phyloP scores from a whole-genome alignment of 2,888 invertebrate species.

The Cinara cedri region DNA sequence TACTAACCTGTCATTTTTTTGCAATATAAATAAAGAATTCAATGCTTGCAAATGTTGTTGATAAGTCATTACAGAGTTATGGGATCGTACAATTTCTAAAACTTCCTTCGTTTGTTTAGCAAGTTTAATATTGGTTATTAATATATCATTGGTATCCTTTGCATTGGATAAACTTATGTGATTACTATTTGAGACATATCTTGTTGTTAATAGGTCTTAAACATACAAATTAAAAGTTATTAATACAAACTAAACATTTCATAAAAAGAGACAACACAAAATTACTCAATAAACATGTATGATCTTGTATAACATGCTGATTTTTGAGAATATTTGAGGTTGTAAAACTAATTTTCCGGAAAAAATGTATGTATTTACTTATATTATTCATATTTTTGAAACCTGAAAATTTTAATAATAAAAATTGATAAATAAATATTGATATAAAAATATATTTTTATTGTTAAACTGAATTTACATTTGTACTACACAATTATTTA shows the following conservation, averaged over 20 bases:
- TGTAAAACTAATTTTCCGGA: not conserved
- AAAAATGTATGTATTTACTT: slow-evolving; percentile 1
- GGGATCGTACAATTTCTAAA: slow-evolving; percentile 65
- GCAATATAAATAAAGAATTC: slow-evolving; percentile 67
- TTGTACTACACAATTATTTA: no score
- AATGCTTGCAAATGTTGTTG: slow-evolving; percentile 69
- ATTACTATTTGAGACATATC: not conserved
- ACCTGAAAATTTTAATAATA: slow-evolving; percentile 1
- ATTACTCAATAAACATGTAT: not conserved
- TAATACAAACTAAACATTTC: not conserved
- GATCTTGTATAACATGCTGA: not conserved
- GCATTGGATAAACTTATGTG: not conserved
- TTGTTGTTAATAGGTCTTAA: not conserved
- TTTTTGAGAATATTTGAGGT: slow-evolving; percentile 10
- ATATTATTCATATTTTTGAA: slow-evolving; percentile 29
- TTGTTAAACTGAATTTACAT: no score
- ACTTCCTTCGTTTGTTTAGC: slow-evolving; percentile 64
- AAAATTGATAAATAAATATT: not conserved
- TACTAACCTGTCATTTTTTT: slow-evolving; percentile 66
- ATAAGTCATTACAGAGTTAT: slow-evolving; percentile 65
- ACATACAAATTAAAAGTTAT: not conserved
- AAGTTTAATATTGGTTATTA: slow-evolving; percentile 65
- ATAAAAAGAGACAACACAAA: not conserved
- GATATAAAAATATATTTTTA: no score
- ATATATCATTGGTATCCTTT: slow-evolving; percentile 63